Conservation (phyloP, 1,140 invertebrate species). For the Amyelois transitella region DNA sequence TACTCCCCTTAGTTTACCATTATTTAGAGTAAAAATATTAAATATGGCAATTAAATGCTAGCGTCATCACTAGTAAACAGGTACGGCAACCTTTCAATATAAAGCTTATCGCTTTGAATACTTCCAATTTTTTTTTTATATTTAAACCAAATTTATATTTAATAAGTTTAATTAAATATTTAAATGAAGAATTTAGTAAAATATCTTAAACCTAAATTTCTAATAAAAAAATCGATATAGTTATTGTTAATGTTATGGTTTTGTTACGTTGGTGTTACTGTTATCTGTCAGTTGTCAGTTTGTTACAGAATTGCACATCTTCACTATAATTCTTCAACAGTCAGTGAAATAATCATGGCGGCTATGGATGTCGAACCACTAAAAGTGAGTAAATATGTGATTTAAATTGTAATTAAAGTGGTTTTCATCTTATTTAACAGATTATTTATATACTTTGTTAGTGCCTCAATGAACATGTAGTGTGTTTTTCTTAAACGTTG, state of each 20-base stretch:
- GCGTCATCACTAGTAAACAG: constrained; percentile 1
- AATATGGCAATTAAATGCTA: background rate
- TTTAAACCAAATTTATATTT: too few relatives aligned
- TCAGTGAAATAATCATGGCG: constrained; percentile 58
- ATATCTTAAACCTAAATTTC: too few relatives aligned
- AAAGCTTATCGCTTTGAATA: too few relatives aligned
- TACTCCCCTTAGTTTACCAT: too few relatives aligned
- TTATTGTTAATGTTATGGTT: background rate
- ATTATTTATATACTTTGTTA: background rate
- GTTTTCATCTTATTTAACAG: background rate
- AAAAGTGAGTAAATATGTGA: constrained; percentile 47
- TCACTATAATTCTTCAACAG: constrained; percentile 29
- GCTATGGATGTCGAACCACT: constrained; percentile 60
- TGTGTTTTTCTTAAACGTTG: background rate
- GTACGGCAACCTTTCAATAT: too few relatives aligned
- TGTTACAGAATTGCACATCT: constrained; percentile 11
- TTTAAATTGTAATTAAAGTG: background rate
- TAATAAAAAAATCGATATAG: background rate
- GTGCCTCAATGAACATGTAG: background rate
- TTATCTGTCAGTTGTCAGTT: background rate
- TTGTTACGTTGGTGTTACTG: background rate
- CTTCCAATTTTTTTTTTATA: too few relatives aligned
- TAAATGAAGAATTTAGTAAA: too few relatives aligned
- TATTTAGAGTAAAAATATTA: background rate
- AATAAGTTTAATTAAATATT: too few relatives aligned